Percentiles rank a stretch among this genome's conserved stretches.
Conservation (phyloP, 92 coral and sea anemone species). For the Epizoanthus illoricatus region DNA sequence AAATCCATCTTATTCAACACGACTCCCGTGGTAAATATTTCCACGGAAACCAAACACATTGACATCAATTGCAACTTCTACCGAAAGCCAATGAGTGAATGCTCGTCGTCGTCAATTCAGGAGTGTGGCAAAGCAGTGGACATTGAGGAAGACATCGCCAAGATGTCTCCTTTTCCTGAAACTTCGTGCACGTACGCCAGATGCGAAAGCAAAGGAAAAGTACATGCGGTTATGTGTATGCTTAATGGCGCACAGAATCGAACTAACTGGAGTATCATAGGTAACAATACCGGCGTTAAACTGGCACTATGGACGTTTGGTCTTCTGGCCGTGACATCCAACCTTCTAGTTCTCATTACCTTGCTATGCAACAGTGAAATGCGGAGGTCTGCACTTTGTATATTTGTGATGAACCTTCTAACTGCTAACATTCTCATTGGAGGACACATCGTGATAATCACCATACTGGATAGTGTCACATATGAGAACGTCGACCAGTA, state of each 20-base stretch:
- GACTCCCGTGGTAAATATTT: no score
- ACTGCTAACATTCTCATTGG: slow-evolving; percentile 81
- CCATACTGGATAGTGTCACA: slow-evolving; percentile 76
- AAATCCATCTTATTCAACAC: no score
- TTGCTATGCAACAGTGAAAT: slow-evolving; percentile 73
- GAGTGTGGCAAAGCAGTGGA: slow-evolving; percentile 59
- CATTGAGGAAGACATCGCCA: slow-evolving; percentile 59
- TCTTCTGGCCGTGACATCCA: slow-evolving; percentile 77
- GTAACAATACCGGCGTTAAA: slow-evolving; percentile 81
- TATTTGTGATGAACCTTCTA: slow-evolving; percentile 80
- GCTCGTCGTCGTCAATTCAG: slow-evolving; percentile 54
- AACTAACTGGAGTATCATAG: slow-evolving; percentile 70
- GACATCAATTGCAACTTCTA: slow-evolving; percentile 73
- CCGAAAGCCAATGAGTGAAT: slow-evolving; percentile 66
- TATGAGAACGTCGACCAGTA: slow-evolving; percentile 68
- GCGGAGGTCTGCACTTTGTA: slow-evolving; percentile 76
- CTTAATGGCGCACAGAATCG: slow-evolving; percentile 50
- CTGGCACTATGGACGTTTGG: slow-evolving; percentile 92
- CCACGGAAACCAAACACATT: slow-evolving; percentile 53
- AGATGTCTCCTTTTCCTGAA: slow-evolving; percentile 53
- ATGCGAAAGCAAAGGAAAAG: slow-evolving; percentile 63
- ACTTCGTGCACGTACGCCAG: slow-evolving; percentile 71
- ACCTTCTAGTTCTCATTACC: slow-evolving; percentile 70
- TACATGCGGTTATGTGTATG: slow-evolving; percentile 47
- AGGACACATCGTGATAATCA: slow-evolving; percentile 66